Conservation (phyloP, 2,113 vertebrate species). For the Chloebia gouldiae region DNA sequence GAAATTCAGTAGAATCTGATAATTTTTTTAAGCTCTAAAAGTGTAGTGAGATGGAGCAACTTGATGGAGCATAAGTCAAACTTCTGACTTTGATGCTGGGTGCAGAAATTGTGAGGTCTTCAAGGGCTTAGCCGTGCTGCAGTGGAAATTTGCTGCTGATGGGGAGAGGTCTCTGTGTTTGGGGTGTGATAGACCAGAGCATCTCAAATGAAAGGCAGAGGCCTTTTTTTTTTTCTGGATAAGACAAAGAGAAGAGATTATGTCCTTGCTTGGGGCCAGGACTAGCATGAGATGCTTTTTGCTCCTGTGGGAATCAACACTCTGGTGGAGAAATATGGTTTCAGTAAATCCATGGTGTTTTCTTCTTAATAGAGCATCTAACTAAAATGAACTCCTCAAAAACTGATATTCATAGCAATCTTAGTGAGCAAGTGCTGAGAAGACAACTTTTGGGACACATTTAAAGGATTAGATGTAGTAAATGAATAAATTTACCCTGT, state of each 20-base stretch:
- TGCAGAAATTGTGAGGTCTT: not conserved
- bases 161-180: not conserved
- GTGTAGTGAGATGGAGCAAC: conserved; percentile 16
- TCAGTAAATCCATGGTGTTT: not conserved
- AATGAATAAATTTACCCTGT: not conserved
- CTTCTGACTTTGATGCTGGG: not conserved
- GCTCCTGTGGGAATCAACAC: not conserved
- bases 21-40: conserved; percentile 11
- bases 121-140: not conserved
- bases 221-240: not conserved
- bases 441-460: not conserved
- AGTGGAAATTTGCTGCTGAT: not conserved
- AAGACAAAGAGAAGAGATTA: not conserved
- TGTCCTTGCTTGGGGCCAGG: not conserved
- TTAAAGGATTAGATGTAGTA: not conserved
- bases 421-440: not conserved
- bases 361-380: not conserved
- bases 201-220: not conserved
- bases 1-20: conserved; percentile 36
- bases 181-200: not conserved
- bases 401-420: not conserved
- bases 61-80: not conserved
- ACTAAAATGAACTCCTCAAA: conserved; percentile 37
- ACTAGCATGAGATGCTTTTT: not conserved
- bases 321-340: not conserved